A percentile compares a stretch with the other conserved stretches of the same genome.
Conservation (phyloP, 2,113 vertebrate genomes). For the Shinisaurus crocodilurus region DNA sequence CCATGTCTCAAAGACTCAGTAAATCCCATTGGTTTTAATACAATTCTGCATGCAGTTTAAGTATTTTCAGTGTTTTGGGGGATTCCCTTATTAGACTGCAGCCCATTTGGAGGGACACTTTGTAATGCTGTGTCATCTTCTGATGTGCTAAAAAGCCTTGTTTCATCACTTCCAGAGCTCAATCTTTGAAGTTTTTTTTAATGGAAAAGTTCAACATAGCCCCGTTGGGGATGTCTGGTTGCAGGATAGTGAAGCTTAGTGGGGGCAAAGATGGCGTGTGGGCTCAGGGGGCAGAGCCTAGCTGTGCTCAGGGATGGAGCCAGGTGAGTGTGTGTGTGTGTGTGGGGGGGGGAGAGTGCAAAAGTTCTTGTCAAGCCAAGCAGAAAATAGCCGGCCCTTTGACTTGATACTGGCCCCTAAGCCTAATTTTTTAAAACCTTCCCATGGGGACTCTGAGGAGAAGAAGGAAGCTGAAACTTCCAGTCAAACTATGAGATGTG, state of each 20-base stretch:
- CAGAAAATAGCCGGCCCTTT: neutral
- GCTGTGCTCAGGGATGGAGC: neutral
- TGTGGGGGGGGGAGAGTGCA: neutral
- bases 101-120: neutral
- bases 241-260: neutral
- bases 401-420: neutral
- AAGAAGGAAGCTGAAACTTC: neutral
- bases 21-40: too few species aligned
- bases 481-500: neutral
- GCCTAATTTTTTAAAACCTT: neutral
- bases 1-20: too few species aligned
- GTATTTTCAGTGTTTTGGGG: neutral
- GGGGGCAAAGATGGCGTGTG: neutral
- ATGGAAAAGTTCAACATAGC: neutral
- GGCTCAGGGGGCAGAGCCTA: neutral
- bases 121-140: neutral
- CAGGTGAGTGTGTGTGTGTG: neutral
- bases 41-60: too few species aligned
- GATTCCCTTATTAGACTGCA: neutral
- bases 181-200: neutral
- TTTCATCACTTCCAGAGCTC: neutral
- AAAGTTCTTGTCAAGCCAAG: neutral
- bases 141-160: neutral
- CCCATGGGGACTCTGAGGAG: neutral
- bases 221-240: neutral